Evolutionary conservation across 2,888 invertebrate genomes (phyloP), one percentile per base, ranked within the genome.

Genomic region (Hirudinaria manillensis): DNA sequence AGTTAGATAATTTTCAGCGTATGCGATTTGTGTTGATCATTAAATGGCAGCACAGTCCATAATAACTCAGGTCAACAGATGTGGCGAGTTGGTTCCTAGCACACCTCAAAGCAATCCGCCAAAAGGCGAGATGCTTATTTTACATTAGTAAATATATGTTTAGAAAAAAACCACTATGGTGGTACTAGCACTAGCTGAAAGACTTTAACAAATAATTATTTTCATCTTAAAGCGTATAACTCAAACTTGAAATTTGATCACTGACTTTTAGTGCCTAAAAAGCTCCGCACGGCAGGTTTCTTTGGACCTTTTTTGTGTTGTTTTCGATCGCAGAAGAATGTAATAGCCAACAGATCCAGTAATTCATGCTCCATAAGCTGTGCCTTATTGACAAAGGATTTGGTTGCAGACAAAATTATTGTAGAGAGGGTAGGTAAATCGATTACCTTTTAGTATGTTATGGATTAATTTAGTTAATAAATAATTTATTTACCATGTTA

Each of bases 41-140:
- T 61, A 61, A 68, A 68, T 68, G 68, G 68, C 68, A n/a, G 21
- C 68, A 68, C 68, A 68, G 36, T 29, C 68, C 36, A 68, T 68
- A 32, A 68, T 68, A 34, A 68, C 68, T 68, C 68, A 68, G 68
- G 68, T 68, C 36, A 61, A 61, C 29, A 61, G 61, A 61, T 61
- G 61, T 61, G 29, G 61, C 29, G 61, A 61, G 61, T 27, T 61
- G 29, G 29, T 29, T 56, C 27, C 56, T 61, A 24, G 24, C 24
- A 27, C 61, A 27, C 61, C 61, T 61, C 61, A 16, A n/a, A 24
- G 61, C 45, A 61, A 61, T 61, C 24, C 61, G 61, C 61, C 61
- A 61, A 61, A 61, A 27, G 61, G 61, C 61, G 19, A 24, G 61
- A 61, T 29, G 1, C 1, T 29, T 19, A 61, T 24, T 61, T 24